Conservation (phyloP, 2,797 vertebrate species). For the Fringilla coelebs region DNA sequence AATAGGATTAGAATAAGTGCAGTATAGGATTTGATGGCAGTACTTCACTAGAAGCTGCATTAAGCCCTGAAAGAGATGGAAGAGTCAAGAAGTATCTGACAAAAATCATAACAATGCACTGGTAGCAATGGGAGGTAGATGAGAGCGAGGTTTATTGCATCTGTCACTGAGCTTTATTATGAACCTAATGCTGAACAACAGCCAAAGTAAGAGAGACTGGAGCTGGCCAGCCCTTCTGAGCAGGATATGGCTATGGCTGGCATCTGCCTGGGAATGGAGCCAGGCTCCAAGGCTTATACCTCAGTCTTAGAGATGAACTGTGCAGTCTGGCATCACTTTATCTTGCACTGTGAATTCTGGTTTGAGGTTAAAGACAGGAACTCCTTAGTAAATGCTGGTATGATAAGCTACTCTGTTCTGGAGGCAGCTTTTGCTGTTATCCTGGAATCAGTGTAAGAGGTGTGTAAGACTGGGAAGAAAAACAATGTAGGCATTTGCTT, state of each 20-base stretch:
- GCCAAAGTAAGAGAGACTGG: conserved; percentile 13
- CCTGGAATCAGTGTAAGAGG: neutral
- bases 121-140: conserved; percentile 15
- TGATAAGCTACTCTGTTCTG: neutral
- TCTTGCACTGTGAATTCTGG: neutral
- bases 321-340: neutral
- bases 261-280: conserved; percentile 32
- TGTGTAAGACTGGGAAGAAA: neutral
- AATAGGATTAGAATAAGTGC: neutral
- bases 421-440: neutral
- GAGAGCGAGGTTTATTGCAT: conserved; percentile 11
- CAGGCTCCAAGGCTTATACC: neutral
- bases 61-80: neutral
- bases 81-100: conserved; percentile 6
- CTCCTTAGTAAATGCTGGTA: neutral
- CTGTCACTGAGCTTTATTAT: conserved; percentile 33
- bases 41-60: neutral
- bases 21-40: neutral
- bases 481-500: neutral
- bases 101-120: neutral
- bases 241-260: conserved; percentile 25
- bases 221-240: neutral
- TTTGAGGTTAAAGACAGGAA: neutral
- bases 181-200: conserved; percentile 9
- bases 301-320: neutral